phyloP scores from a whole-genome alignment of 1,140 invertebrate species.

The Bombus haemorrhoidalis region DNA sequence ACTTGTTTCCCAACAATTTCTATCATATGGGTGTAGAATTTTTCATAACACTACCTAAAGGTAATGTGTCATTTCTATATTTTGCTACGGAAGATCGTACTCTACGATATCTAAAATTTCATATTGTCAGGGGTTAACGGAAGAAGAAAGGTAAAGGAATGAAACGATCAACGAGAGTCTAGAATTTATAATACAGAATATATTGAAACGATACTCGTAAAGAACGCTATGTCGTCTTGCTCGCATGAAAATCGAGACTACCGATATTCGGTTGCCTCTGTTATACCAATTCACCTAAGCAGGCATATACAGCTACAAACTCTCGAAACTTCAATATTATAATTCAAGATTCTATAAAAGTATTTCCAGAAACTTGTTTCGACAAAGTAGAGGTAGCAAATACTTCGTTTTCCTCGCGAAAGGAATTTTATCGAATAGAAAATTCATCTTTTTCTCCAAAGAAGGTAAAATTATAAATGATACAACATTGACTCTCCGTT shows the following conservation, averaged over 20 bases:
- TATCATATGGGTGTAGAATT: too few relatives aligned
- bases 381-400: background rate
- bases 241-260: background rate
- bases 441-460: background rate
- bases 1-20: too few relatives aligned
- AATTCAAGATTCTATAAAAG: background rate
- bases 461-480: background rate
- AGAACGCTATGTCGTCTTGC: background rate
- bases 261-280: background rate
- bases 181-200: background rate
- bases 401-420: background rate
- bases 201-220: background rate
- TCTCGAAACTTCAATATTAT: background rate
- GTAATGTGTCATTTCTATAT: background rate
- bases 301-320: background rate
- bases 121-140: background rate
- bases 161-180: background rate
- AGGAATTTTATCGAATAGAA: background rate
- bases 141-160: background rate
- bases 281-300: background rate
- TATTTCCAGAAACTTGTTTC: background rate
- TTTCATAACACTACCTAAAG: background rate
- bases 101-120: background rate
- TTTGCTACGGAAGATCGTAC: background rate
- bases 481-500: background rate